A percentile compares a stretch with the other conserved stretches of the same genome.
phyloP scores from a whole-genome alignment of 2,113 vertebrate species.

The Mesoclemmys tuberculata region DNA sequence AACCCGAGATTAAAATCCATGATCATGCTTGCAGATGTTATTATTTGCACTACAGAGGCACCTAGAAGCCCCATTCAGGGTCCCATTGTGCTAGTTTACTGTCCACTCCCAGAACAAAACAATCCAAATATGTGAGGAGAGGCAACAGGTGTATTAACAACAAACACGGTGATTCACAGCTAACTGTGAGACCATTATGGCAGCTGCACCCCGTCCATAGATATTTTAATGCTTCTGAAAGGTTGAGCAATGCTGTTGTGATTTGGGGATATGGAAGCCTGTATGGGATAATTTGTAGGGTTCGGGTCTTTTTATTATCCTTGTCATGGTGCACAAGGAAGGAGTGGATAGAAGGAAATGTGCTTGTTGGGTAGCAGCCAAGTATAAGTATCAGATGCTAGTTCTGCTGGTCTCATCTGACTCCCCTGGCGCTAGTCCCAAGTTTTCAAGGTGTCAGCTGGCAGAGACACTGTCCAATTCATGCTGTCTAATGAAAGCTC shows the following conservation, averaged over 20 bases:
- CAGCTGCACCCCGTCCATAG: background rate
- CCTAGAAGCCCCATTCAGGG: background rate
- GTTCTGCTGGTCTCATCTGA: constrained; percentile 64
- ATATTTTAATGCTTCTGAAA: constrained; percentile 23
- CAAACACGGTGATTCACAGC: constrained; percentile 15
- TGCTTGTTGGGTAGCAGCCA: constrained; percentile 52
- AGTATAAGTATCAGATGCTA: constrained; percentile 58
- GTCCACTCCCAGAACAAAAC: background rate
- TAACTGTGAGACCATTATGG: constrained; percentile 23
- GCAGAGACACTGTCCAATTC: constrained; percentile 72
- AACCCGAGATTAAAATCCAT: background rate
- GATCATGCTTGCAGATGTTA: no score
- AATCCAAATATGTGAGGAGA: background rate
- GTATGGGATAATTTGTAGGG: constrained; percentile 64
- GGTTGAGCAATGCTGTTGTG: constrained; percentile 35
- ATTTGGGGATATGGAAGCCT: constrained; percentile 57
- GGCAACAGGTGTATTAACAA: background rate
- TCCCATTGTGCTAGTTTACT: background rate
- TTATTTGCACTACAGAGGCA: background rate
- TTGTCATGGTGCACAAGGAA: constrained; percentile 64
- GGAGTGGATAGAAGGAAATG: constrained; percentile 52
- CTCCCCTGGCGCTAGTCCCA: background rate
- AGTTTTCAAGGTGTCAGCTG: constrained; percentile 72
- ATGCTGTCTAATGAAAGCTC: constrained; percentile 68
- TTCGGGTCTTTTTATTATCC: constrained; percentile 67